phyloP scores from a whole-genome alignment of 2,888 invertebrate genomes.

The Trachelus stipa region DNA sequence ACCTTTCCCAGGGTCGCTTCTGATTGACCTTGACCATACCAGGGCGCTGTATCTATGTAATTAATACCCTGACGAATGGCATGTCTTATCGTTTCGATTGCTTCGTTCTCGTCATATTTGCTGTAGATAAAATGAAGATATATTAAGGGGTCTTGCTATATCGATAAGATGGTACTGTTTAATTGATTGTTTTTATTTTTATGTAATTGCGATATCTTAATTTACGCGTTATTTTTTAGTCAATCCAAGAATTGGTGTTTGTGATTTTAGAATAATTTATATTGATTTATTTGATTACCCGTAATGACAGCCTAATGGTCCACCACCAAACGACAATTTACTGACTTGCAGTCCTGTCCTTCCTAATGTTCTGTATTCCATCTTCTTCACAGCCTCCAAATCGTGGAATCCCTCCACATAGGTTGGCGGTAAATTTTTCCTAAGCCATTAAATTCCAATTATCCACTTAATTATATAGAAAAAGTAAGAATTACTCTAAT shows the following conservation, averaged over 20 bases:
- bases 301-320: slow-evolving; percentile 78
- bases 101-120: slow-evolving; percentile 74
- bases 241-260: neutral
- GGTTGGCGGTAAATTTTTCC: slow-evolving; percentile 69
- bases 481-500: neutral
- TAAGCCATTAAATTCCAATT: slow-evolving; percentile 16
- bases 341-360: slow-evolving; percentile 80
- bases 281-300: slow-evolving; percentile 70
- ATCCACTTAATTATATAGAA: neutral
- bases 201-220: neutral
- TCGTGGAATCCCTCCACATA: slow-evolving; percentile 76
- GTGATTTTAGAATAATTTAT: neutral
- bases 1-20: slow-evolving; percentile 87
- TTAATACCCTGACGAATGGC: slow-evolving; percentile 86
- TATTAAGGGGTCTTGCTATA: neutral
- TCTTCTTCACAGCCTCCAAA: slow-evolving; percentile 71
- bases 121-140: slow-evolving; percentile 64
- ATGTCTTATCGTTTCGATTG: slow-evolving; percentile 76
- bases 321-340: slow-evolving; percentile 80
- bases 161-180: neutral
- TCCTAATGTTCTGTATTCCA: slow-evolving; percentile 82
- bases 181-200: neutral
- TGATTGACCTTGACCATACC: slow-evolving; percentile 90
- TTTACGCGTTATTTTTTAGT: neutral
- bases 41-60: slow-evolving; percentile 92